These are phyloP conservation scores for Ephydatia muelleri DNA, from an alignment of 37 sponge, comb jelly and placozoan genomes.

Conservation along the genomic window DNA sequence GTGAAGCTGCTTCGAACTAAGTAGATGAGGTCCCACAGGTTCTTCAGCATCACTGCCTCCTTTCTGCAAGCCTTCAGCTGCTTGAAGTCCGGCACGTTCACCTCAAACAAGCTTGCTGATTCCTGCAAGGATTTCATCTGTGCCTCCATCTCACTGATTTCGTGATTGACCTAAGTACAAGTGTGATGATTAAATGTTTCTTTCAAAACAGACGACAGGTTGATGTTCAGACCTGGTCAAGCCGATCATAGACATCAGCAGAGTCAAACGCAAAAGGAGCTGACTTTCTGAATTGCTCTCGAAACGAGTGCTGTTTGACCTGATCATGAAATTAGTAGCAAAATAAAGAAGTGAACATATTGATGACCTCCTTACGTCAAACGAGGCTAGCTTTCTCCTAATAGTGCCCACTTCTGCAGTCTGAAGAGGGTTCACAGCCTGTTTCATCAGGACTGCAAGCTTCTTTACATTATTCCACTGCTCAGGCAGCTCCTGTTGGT, in stretches of 20 bases:
- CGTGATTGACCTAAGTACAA: slow-evolving; percentile 36
- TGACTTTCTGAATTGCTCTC: slow-evolving; percentile 91
- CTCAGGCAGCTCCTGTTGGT: slow-evolving; percentile 92
- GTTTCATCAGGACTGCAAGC: slow-evolving; percentile 86
- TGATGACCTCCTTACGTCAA: slow-evolving; percentile 72
- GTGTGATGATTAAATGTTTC: not conserved
- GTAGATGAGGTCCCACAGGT: slow-evolving; percentile 88
- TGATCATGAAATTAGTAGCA: not conserved
- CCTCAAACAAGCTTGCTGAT: slow-evolving; percentile 94
- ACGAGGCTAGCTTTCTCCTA: slow-evolving; percentile 82
- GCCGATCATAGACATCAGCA: slow-evolving; percentile 62
- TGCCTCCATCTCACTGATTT: slow-evolving; percentile 71
- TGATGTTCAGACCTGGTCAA: slow-evolving; percentile 64
- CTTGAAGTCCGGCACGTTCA: slow-evolving; percentile 94
- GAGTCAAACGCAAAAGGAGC: slow-evolving; percentile 86
- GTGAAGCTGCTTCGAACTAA: slow-evolving; percentile 91
- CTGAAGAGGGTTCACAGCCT: slow-evolving; percentile 95
- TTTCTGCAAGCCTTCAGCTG: slow-evolving; percentile 95
- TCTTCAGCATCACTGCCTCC: slow-evolving; percentile 84
- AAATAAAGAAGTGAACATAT: not conserved
- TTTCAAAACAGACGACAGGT: not conserved
- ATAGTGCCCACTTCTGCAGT: slow-evolving; percentile 92
- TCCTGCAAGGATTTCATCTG: slow-evolving; percentile 83
- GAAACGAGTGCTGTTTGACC: slow-evolving; percentile 95
- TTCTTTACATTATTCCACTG: slow-evolving; percentile 97